Evolutionary conservation across 1,140 invertebrate species (phyloP).

Genomic region (Chironomus striatipennis): DNA sequence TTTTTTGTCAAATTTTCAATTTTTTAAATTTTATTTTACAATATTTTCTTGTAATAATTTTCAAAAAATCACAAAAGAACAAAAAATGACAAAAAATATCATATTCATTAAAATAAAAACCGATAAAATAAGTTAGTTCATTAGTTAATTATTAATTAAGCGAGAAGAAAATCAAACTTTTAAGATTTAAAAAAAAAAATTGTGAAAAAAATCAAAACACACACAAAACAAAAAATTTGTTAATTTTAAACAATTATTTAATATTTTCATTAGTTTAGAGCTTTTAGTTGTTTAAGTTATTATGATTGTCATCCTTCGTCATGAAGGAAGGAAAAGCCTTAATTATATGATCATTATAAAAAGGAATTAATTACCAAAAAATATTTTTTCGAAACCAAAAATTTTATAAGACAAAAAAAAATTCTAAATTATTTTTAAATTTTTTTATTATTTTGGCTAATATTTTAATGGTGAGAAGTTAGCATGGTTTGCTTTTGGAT

Average conservation of each 20-base stretch:
- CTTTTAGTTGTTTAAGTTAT: slow-evolving; percentile 25
- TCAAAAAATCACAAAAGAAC: too few relatives aligned
- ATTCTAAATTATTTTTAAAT: background rate
- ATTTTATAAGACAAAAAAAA: background rate
- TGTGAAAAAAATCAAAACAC: slow-evolving; percentile 9
- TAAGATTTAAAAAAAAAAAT: slow-evolving; percentile 16
- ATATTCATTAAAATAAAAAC: too few relatives aligned
- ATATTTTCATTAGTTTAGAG: slow-evolving; percentile 17
- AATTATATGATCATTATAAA: background rate
- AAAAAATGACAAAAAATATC: too few relatives aligned
- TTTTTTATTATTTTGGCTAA: background rate
- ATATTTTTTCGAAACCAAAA: slow-evolving; percentile 20
- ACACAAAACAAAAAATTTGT: background rate
- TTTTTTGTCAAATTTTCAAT: too few relatives aligned
- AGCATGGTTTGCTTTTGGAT: too few relatives aligned
- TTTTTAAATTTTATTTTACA: too few relatives aligned
- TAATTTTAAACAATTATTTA: background rate
- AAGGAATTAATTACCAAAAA: slow-evolving; percentile 11
- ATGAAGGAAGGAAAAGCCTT: background rate
- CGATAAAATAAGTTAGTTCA: background rate
- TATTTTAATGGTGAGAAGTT: too few relatives aligned
- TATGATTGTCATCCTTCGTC: background rate
- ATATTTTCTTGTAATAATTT: too few relatives aligned
- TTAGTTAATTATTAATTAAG: slow-evolving; percentile 15
- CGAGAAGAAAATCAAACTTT: background rate